A percentile compares a stretch with the other conserved stretches of the same genome.
phyloP scores from a whole-genome alignment of 2,888 invertebrate species.

The Alsophila aescularia region DNA sequence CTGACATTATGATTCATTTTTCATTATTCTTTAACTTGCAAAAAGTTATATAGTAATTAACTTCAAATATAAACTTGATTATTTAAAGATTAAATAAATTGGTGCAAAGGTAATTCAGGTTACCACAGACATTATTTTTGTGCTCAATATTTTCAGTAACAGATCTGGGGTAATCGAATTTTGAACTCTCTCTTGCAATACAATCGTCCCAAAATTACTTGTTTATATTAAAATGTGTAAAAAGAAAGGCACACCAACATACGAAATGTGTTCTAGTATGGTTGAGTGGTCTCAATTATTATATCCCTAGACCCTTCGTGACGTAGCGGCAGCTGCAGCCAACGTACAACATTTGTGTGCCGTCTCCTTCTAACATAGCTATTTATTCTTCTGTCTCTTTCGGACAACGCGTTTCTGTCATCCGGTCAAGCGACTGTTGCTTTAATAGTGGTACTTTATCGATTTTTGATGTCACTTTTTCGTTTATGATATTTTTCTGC shows the following conservation, averaged over 20 bases:
- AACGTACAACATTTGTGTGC: conserved; percentile 66
- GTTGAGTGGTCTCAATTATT: conserved; percentile 72
- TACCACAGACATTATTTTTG: conserved; percentile 15
- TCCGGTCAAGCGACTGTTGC: conserved; percentile 67
- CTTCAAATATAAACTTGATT: background rate
- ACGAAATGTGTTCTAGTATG: conserved; percentile 63
- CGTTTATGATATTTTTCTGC: conserved; percentile 30
- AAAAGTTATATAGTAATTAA: background rate
- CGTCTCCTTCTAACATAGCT: conserved; percentile 58
- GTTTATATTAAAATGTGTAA: conserved; percentile 28
- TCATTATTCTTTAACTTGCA: background rate
- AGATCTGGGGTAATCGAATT: conserved; percentile 34
- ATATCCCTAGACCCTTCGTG: conserved; percentile 73
- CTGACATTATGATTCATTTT: no score
- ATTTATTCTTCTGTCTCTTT: conserved; percentile 51
- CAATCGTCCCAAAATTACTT: conserved; percentile 8
- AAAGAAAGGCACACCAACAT: conserved; percentile 48
- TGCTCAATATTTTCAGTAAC: conserved; percentile 19
- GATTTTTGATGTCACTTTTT: conserved; percentile 54
- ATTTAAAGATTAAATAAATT: conserved; percentile 4
- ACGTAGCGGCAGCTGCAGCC: conserved; percentile 81
- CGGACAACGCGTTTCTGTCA: conserved; percentile 66
- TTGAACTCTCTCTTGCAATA: conserved; percentile 12
- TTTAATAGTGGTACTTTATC: conserved; percentile 63
- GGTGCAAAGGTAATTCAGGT: conserved; percentile 18